Conservation (phyloP, 2,888 invertebrate species). For the Timema podura region DNA sequence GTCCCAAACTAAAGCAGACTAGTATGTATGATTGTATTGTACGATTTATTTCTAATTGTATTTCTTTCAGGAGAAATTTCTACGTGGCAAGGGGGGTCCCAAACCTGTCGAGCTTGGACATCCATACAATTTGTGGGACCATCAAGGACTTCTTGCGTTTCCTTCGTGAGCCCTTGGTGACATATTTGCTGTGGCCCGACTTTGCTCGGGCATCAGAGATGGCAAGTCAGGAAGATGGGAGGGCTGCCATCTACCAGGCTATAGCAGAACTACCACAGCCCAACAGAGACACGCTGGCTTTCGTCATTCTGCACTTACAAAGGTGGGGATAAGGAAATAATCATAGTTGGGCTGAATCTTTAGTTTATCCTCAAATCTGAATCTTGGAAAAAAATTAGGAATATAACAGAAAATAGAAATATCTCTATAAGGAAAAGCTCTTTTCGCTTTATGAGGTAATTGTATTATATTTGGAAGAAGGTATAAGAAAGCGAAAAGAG, state of each 20-base stretch:
- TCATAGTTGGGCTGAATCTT: too few relatives aligned
- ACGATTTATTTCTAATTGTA: conserved; percentile 2
- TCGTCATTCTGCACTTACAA: conserved; percentile 85
- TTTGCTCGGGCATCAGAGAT: conserved; percentile 67
- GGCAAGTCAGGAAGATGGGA: conserved; percentile 55
- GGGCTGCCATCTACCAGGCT: conserved; percentile 65
- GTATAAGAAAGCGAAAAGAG: too few relatives aligned
- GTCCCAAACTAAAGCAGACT: too few relatives aligned
- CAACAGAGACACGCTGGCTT: conserved; percentile 93
- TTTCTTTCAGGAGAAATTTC: conserved; percentile 65
- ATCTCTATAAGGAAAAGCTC: too few relatives aligned
- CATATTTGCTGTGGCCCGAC: conserved; percentile 73
- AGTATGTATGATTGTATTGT: too few relatives aligned
- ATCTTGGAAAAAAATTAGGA: too few relatives aligned
- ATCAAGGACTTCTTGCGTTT: conserved; percentile 91
- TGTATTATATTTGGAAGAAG: too few relatives aligned
- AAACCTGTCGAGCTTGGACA: conserved; percentile 61
- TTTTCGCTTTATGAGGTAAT: too few relatives aligned
- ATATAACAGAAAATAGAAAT: too few relatives aligned
- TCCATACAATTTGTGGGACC: conserved; percentile 88
- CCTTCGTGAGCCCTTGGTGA: conserved; percentile 85
- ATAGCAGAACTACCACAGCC: conserved; percentile 84
- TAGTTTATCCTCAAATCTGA: too few relatives aligned
- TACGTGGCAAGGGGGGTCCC: conserved; percentile 84
- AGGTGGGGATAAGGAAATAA: conserved; percentile 47